These are phyloP conservation scores for Venusia cambrica DNA, from an alignment of 2,888 invertebrate genomes.

Conservation along the genomic window DNA sequence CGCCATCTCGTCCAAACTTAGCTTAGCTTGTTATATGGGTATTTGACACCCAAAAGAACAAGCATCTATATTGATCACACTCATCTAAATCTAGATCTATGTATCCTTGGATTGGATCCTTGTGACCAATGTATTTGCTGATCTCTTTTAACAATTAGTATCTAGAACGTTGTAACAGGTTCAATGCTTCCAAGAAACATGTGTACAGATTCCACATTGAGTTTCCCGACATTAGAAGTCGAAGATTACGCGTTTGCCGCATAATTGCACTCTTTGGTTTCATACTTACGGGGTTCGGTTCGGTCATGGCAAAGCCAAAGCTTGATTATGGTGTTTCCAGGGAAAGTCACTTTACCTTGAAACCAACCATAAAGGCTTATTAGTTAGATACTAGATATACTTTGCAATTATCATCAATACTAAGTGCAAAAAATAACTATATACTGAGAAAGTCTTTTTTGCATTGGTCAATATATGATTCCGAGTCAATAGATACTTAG, in stretches of 20 bases:
- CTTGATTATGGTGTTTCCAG: constrained; percentile 29
- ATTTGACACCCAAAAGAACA: no score
- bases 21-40: no score
- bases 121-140: no score
- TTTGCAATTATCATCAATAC: no score
- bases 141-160: no score
- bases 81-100: no score
- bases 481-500: constrained; percentile 19
- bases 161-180: constrained; percentile 1
- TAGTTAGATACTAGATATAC: no score
- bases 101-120: no score
- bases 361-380: constrained; percentile 5
- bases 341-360: constrained; percentile 26
- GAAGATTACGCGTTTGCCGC: constrained; percentile 37
- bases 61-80: no score
- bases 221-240: constrained; percentile 42
- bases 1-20: no score
- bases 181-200: constrained; percentile 21
- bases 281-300: constrained; percentile 37
- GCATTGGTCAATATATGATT: constrained; percentile 29
- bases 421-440: no score
- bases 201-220: constrained; percentile 32
- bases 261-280: constrained; percentile 46
- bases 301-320: constrained; percentile 2
- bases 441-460: constrained; percentile 19